These are phyloP conservation scores for Geococcyx californianus DNA, from an alignment of 2,113 vertebrate species.

Conservation along the genomic window DNA sequence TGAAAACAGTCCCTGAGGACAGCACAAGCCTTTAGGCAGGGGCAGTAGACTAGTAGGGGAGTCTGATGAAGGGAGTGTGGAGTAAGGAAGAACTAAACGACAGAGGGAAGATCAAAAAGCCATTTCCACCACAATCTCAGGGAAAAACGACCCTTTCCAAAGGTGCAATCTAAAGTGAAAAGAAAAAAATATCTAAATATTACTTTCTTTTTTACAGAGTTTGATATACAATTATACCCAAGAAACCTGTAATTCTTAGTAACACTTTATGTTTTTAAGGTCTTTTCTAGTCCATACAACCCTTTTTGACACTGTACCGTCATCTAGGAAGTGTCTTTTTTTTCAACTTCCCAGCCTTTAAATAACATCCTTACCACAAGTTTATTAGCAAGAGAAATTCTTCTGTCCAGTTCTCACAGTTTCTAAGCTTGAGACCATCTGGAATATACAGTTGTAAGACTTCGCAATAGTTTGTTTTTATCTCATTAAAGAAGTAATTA, in stretches of 20 bases:
- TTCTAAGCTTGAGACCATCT: background rate
- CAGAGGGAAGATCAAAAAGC: background rate
- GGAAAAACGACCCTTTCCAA: background rate
- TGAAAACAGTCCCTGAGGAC: background rate
- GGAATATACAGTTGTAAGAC: background rate
- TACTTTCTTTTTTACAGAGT: background rate
- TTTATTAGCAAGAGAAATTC: background rate
- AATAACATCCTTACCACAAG: background rate
- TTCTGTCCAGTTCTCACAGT: background rate
- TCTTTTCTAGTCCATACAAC: background rate
- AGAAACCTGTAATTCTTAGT: background rate
- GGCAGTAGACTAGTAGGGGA: background rate
- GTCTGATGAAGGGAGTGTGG: rapidly evolving
- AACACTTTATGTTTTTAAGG: background rate
- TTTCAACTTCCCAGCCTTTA: background rate
- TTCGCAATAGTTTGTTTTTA: background rate
- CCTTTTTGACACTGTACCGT: background rate
- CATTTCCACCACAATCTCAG: background rate
- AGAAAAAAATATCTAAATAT: background rate
- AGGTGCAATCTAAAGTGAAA: background rate
- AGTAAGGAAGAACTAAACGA: background rate
- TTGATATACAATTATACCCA: background rate
- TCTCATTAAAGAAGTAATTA: background rate
- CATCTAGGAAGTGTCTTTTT: background rate
- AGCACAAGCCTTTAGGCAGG: background rate